Conservation (phyloP, 2,888 invertebrate species). For the Lysandra coridon region DNA sequence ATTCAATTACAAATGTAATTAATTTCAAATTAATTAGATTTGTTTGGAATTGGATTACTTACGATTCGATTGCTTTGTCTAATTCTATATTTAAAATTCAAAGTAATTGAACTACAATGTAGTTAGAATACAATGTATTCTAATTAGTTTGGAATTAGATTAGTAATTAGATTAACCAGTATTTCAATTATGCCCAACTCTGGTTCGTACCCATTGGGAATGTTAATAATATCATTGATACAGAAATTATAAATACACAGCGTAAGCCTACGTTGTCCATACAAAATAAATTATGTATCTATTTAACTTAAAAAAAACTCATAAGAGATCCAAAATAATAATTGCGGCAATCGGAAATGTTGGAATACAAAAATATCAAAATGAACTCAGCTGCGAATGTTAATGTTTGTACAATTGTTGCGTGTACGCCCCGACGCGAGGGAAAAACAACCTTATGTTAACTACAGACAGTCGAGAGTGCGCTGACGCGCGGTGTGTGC, state of each 20-base stretch:
- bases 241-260: constrained; percentile 78
- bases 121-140: too few relatives aligned
- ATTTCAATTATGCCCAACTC: too few relatives aligned
- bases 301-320: constrained; percentile 53
- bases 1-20: too few relatives aligned
- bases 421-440: constrained; percentile 25
- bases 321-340: constrained; percentile 33
- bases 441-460: constrained; percentile 49
- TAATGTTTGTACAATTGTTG: constrained; percentile 33
- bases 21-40: too few relatives aligned
- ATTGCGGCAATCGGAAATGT: constrained; percentile 2
- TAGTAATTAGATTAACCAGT: too few relatives aligned
- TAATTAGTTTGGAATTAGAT: too few relatives aligned
- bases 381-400: constrained; percentile 29
- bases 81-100: too few relatives aligned
- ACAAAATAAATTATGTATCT: constrained; percentile 66
- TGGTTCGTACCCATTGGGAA: constrained; percentile 57
- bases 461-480: constrained; percentile 17
- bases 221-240: constrained; percentile 65
- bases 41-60: too few relatives aligned
- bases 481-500: constrained; percentile 21
- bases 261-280: constrained; percentile 57
- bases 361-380: constrained; percentile 34
- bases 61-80: too few relatives aligned
- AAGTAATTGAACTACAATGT: too few relatives aligned